phyloP scores from a whole-genome alignment of 2,888 invertebrate species.

The Synanthedon vespiformis region DNA sequence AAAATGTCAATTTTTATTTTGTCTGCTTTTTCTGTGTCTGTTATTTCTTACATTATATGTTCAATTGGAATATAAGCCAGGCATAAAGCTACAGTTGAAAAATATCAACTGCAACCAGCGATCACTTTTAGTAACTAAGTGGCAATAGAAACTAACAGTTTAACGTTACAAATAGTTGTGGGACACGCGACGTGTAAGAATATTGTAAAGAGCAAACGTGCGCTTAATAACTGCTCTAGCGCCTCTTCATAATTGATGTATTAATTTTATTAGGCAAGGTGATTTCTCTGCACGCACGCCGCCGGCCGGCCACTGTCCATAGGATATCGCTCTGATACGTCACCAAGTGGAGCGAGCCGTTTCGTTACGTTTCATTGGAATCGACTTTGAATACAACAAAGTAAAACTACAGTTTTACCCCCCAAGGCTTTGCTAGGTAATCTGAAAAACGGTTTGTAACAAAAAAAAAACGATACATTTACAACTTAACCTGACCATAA shows the following conservation, averaged over 20 bases:
- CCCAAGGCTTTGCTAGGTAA: too few species aligned
- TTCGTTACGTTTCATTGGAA: slow-evolving; percentile 17
- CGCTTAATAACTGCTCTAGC: slow-evolving; percentile 11
- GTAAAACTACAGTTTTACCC: too few species aligned
- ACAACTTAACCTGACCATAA: too few species aligned
- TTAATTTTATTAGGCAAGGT: slow-evolving; percentile 13
- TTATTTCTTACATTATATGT: too few species aligned
- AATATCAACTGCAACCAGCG: too few species aligned
- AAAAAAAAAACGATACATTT: too few species aligned
- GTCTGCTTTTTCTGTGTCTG: too few species aligned
- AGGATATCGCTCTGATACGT: slow-evolving; percentile 20
- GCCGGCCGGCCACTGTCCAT: slow-evolving; percentile 9
- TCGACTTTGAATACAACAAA: not conserved
- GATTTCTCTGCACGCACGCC: slow-evolving; percentile 16
- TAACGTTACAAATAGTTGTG: slow-evolving; percentile 16
- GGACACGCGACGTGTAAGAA: slow-evolving; percentile 21
- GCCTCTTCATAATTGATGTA: slow-evolving; percentile 12
- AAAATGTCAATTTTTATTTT: too few species aligned
- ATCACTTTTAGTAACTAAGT: slow-evolving; percentile 5
- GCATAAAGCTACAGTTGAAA: too few species aligned
- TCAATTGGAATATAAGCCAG: too few species aligned
- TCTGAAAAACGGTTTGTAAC: too few species aligned
- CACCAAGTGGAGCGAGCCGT: slow-evolving; percentile 25
- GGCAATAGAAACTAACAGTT: slow-evolving; percentile 21
- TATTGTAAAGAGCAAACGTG: not conserved